Conservation (phyloP, 2,888 invertebrate genomes). For the Prosopocoilus inquinatus region DNA sequence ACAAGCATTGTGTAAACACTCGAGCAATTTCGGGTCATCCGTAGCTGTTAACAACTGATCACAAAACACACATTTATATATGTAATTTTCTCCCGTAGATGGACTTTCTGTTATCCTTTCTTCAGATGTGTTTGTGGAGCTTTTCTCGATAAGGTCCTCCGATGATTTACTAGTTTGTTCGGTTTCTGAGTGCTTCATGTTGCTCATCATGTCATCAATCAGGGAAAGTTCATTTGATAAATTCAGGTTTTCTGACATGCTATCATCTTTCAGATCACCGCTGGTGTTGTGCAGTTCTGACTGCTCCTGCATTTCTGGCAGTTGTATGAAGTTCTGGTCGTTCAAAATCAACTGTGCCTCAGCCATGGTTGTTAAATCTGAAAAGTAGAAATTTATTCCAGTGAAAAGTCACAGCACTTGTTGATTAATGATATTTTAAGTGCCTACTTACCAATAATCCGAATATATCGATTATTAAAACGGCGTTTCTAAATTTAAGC, state of each 20-base stretch:
- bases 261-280: conserved; percentile 11
- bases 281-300: conserved; percentile 2
- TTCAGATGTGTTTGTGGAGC: conserved; percentile 25
- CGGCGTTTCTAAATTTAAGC: neutral
- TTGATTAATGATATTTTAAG: conserved; percentile 24
- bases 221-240: conserved; percentile 17
- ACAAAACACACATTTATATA: conserved; percentile 50
- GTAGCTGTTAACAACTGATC: conserved; percentile 54
- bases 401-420: conserved; percentile 20
- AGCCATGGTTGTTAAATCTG: conserved; percentile 26
- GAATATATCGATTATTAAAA: neutral
- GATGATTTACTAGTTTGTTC: neutral
- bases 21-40: conserved; percentile 76
- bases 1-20: conserved; percentile 86
- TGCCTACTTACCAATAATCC: neutral
- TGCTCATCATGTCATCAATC: conserved; percentile 16
- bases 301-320: conserved; percentile 20
- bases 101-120: conserved; percentile 46
- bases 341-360: conserved; percentile 23
- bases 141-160: conserved; percentile 12
- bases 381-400: conserved; percentile 11
- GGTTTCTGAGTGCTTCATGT: conserved; percentile 7
- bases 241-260: conserved; percentile 10
- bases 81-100: conserved; percentile 41
- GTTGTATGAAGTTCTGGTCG: conserved; percentile 21